phyloP scores from a whole-genome alignment of 2,113 vertebrate species.

The Trematomus loennbergii region DNA sequence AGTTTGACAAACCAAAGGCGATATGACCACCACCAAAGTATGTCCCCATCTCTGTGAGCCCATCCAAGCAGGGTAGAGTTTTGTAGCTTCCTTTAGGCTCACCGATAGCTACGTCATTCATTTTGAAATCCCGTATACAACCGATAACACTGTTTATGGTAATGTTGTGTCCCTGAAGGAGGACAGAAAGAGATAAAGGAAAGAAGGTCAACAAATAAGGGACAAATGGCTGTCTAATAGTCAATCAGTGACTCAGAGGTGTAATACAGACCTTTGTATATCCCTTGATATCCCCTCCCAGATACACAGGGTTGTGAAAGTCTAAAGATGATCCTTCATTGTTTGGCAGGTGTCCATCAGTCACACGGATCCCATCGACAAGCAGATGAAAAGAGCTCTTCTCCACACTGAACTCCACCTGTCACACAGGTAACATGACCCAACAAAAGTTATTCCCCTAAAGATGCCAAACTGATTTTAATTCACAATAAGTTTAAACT shows the following conservation, averaged over 20 bases:
- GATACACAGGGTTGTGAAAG: conserved; percentile 76
- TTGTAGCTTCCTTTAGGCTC: conserved; percentile 75
- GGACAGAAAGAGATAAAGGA: neutral
- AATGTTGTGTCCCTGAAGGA: conserved; percentile 78
- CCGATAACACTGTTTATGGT: conserved; percentile 84
- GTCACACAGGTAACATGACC: neutral
- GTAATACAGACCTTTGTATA: conserved; percentile 43
- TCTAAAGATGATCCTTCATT: conserved; percentile 69
- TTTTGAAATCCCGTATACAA: conserved; percentile 87
- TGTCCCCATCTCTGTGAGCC: conserved; percentile 80
- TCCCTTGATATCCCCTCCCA: conserved; percentile 77
- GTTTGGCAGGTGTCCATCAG: conserved; percentile 73
- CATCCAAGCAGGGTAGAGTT: conserved; percentile 82
- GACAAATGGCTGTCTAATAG: neutral
- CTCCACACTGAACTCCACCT: conserved; percentile 82
- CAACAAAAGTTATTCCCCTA: neutral
- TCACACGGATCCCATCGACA: conserved; percentile 86
- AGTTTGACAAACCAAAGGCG: conserved; percentile 79
- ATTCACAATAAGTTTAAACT: neutral
- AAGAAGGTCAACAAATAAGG: neutral
- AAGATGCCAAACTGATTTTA: neutral
- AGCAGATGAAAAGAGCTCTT: conserved; percentile 78
- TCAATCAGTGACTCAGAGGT: neutral
- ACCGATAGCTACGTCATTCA: conserved; percentile 80
- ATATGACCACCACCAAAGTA: conserved; percentile 89